Conservation (phyloP, 2,888 invertebrate species). For the Epistrophella euchroma region DNA sequence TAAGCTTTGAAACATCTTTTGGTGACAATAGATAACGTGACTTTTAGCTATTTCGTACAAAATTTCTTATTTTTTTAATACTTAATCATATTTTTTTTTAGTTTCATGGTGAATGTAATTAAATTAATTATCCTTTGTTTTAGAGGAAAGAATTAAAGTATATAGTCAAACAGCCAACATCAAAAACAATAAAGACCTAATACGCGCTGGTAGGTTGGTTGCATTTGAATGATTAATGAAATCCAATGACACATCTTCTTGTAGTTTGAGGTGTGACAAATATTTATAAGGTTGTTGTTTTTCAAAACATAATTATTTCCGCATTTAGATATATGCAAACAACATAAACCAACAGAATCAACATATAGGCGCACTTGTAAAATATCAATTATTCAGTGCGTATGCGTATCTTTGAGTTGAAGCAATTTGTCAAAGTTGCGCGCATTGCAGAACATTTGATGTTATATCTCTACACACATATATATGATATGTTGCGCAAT, state of each 20-base stretch:
- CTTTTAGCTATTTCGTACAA: constrained; percentile 60
- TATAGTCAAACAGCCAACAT: background rate
- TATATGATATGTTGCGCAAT: background rate
- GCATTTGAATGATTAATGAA: constrained; percentile 67
- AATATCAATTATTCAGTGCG: constrained; percentile 34
- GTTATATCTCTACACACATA: no score
- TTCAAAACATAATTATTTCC: constrained; percentile 25
- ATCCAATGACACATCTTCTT: constrained; percentile 59
- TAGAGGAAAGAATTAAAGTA: background rate
- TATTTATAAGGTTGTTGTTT: background rate
- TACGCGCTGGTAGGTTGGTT: constrained; percentile 2
- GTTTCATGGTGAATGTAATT: constrained; percentile 33
- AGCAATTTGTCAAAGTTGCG: constrained; percentile 18
- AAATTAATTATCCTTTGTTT: constrained; percentile 43
- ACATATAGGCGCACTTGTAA: background rate
- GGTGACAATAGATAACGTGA: constrained; percentile 73
- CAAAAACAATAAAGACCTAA: background rate
- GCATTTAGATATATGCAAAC: constrained; percentile 13
- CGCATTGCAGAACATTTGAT: background rate
- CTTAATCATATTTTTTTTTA: background rate
- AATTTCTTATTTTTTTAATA: constrained; percentile 13
- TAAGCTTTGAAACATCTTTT: constrained; percentile 34
- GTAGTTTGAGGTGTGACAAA: constrained; percentile 58
- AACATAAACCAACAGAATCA: background rate
- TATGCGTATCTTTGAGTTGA: constrained; percentile 17